Percentiles rank a stretch among this genome's conserved stretches.
These are phyloP conservation scores for Calypte anna DNA, from an alignment of 2,113 vertebrate species.

Conservation along the genomic window DNA sequence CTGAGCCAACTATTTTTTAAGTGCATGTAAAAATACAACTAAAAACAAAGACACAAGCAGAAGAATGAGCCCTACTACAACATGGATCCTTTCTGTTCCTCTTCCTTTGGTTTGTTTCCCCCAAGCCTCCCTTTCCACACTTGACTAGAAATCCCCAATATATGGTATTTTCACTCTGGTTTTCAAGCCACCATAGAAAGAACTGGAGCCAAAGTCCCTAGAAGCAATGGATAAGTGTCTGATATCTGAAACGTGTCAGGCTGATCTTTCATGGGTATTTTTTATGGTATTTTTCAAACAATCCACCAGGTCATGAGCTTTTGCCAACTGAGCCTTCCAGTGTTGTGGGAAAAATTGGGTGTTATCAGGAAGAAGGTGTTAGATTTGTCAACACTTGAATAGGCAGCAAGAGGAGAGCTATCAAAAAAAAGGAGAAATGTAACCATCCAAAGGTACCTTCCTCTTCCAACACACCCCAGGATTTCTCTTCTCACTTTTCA, in stretches of 20 bases:
- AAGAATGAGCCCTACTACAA: constrained; percentile 44
- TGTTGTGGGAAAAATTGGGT: neutral
- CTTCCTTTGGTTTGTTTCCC: constrained; percentile 17
- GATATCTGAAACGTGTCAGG: neutral
- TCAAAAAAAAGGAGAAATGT: neutral
- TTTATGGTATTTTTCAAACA: no score
- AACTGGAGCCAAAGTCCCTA: neutral
- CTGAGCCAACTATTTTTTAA: constrained; percentile 48
- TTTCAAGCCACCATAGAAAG: neutral
- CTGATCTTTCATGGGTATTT: neutral
- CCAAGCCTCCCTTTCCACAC: neutral
- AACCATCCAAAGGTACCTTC: neutral
- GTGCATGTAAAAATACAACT: constrained; percentile 60
- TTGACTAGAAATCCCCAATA: neutral
- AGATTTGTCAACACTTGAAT: neutral
- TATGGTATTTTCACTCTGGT: neutral
- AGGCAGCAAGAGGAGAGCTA: neutral
- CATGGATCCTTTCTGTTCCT: neutral
- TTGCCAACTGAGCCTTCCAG: neutral
- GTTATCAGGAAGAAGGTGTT: neutral
- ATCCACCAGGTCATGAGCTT: neutral
- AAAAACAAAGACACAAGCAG: constrained; percentile 53
- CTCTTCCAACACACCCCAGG: neutral
- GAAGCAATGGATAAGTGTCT: neutral
- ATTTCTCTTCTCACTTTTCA: neutral